Conservation (phyloP, 2,113 vertebrate genomes). For the Cynopterus brachyotis region DNA sequence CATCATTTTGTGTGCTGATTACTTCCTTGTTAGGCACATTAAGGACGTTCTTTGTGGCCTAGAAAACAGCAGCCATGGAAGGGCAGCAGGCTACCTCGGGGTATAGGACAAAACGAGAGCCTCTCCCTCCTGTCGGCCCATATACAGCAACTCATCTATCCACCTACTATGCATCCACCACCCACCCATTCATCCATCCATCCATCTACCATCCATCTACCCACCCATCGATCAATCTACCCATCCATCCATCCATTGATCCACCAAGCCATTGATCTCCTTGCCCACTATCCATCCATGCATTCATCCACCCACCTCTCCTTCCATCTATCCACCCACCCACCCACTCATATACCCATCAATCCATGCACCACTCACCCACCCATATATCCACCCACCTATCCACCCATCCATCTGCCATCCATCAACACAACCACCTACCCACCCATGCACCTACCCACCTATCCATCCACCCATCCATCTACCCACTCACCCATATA, state of each 20-base stretch:
- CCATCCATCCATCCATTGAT: too few relatives aligned
- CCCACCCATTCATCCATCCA: rapidly evolving
- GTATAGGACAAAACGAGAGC: not conserved
- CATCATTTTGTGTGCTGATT: constrained; percentile 89
- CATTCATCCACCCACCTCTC: not conserved
- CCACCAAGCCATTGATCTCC: too few relatives aligned
- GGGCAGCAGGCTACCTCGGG: not conserved
- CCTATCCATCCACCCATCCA: not conserved
- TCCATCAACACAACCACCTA: rapidly evolving
- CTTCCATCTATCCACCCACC: too few relatives aligned
- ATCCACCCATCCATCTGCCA: not conserved
- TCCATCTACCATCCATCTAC: not conserved
- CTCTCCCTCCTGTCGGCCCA: not conserved
- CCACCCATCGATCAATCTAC: not conserved
- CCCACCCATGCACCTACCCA: too few relatives aligned
- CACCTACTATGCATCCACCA: not conserved
- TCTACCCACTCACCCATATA: rapidly evolving
- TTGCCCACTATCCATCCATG: too few relatives aligned
- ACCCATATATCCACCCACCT: too few relatives aligned
- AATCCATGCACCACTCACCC: too few relatives aligned
- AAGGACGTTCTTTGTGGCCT: constrained; percentile 93
- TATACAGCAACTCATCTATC: not conserved
- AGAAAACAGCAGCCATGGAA: constrained; percentile 38
- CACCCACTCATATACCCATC: too few relatives aligned
- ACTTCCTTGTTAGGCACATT: constrained; percentile 91